Evolutionary conservation across 2,888 invertebrate species (phyloP), one percentile per base, ranked within the genome.

Genomic region (Spilarctia lutea): DNA sequence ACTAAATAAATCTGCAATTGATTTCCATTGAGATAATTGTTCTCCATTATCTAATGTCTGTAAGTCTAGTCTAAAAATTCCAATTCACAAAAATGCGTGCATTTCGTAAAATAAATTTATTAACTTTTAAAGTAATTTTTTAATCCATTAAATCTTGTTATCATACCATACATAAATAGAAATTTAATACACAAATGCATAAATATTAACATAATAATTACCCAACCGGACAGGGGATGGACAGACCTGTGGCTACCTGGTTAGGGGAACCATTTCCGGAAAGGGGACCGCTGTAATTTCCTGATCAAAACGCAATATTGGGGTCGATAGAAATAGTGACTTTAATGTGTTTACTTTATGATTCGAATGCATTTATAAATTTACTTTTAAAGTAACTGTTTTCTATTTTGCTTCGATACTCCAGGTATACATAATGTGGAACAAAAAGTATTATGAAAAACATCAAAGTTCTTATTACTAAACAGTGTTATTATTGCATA

Each of bases 181-280:
- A 87, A 87, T 82, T 80, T 76, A 79, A 89, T 87, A 83, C 79
- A 76, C 75, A 60, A 75, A 79, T 63, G 74, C 79, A 82, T 66
- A 71, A 72, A 73, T 71, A 68, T 42, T 67, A 13, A 67, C 63
- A 45, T 18, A 18, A 45, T 79, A 81, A 79, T 84, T 75, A 76
- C 79, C 83, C 70, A 76, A 81, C 77, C 80, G 81, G 81, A 82
- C 80, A 83, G 75, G 75, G 85, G 79, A 82, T 75, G 76, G 85
- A 78, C 87, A 89, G 90, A 87, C 90, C 89, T 90, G 90, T 88
- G 87, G 87, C 83, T 88, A 78, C 88, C 87, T 89, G 86, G 86
- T 88, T 90, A 79, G 91, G 89, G 90, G 88, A 83, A 77, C 77
- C 81, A 85, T 88, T 92, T 94, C 94, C 94, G 93, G 86, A 66